Base-by-base conservation (phyloP, 37 sponge, comb jelly and placozoan genomes). In the Theonella swinhoei region DNA sequence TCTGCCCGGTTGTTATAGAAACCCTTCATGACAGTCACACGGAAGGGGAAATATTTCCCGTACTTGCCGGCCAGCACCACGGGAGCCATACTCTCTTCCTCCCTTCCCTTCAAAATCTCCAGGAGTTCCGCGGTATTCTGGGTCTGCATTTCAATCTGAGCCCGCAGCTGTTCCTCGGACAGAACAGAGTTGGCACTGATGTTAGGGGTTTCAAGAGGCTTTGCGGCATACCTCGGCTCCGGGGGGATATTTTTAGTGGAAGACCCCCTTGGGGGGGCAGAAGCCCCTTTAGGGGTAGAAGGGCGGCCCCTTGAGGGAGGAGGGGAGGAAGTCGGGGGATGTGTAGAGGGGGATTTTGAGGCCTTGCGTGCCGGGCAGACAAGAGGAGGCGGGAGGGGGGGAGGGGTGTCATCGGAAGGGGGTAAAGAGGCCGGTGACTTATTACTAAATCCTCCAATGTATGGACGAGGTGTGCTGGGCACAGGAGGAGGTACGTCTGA, bases 1-100 rank as follows among this genome's bases (percentile, higher is more conserved):
- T 82, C 83, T 2, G 60, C 72, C 31, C 37, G 34, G 0, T 70
- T 83, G 0, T 77, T 62, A 40, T 72, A 82, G 62, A 70, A 83
- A 22, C 89, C 89, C 34, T 88, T 88, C 25, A 63, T 65, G 1
- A 88, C 89, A 9, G 29, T 30, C 2, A 83, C 83, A 22, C 62
- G 28, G 36, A 70, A 26, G 0, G 85, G 85, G 36, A 85, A 85
- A 4, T 33, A 54, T 0, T 32, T 11, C 26, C 58, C 29, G 71
- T 77, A 38, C 24, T 47, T 59, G 36, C 67, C 71, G 31, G 77
- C 62, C 29, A 82, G 64, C 41, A 70, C 62, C 36, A 73, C 29
- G 29, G 71, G 64, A 59, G 74, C 62, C n/a, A 82, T 58, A 24
- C 9, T 17, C 47, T 80, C 80, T n/a, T 80, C 47, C 1, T 23